Evolutionary conservation across 2,888 invertebrate genomes (phyloP), one percentile per base, ranked within the genome.

Genomic region (Taenaris catops): DNA sequence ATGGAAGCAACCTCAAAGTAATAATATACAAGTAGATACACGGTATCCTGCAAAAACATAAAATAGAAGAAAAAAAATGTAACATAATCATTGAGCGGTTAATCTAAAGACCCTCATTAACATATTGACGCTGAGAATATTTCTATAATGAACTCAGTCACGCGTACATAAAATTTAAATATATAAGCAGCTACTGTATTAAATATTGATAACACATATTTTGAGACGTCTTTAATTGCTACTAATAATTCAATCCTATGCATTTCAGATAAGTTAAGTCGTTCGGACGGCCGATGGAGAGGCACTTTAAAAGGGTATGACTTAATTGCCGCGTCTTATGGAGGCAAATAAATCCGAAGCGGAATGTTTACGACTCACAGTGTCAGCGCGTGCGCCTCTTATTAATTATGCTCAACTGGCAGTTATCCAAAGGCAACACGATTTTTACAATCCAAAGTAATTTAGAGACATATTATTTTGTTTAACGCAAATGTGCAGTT

Each of bases 171-270:
- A 72, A 78, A 83, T 83, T 80, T 78, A 62, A 80, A 81, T 79
- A 63, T 53, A 65, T 72, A 69, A 78, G 67, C 62, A 55, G 83
- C 84, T 86, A 80, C 84, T 69, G 84, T 81, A 76, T 81, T 81
- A 76, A 78, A 78, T 76, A 80, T 81, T 79, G 83, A 84, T 84
- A 81, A 78, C 65, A 62, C 59, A 67, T 73, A 76, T 75, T 79
- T 74, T 71, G 70, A 63, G 68, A 69, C 60, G 66, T 72, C 58
- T 69, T 70, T 80, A 79, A 76, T 71, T 72, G 74, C 62, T 70
- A 70, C 72, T 80, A 79, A 76, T 83, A 78, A 80, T 74, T 74
- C 75, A 75, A 70, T 76, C 66, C 63, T 64, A 76, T 73, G 69
- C 63, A 58, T 70, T 65, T 58, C 57, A 61, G 79, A 79, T 78